Base-by-base conservation (phyloP, 2,113 vertebrate genomes). In the Rhynchomys soricoides region DNA sequence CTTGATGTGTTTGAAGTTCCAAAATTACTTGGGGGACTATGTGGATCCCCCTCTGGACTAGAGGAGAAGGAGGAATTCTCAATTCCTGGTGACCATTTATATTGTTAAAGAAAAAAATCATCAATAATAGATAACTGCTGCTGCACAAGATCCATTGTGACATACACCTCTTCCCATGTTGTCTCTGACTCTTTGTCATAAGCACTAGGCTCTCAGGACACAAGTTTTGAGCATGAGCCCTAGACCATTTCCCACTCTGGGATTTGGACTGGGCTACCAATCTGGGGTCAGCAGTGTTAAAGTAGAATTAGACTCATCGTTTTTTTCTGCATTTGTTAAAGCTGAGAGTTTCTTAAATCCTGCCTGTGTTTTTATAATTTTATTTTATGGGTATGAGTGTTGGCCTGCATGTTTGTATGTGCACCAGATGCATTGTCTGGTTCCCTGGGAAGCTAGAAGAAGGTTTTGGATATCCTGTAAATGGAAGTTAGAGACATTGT, bases 61-160 rank as follows among this genome's bases (percentile, higher is more conserved):
- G 37, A 21, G 62, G 57, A 68, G 62, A n/a, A 71, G 24, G 26
- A 71, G 15, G 31, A 16, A 40, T 52, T 79, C 50, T 86, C 15
- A 2, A 0, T 40, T 37, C 2, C 64, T 37, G 1, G 22, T n/a
- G 24, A 26, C 29, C 13, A 3, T 37, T 5, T 40, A 0, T 59
- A 22, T 19, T 11, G 19, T 43, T 62, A 13, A 11, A 83, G 17
- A 83, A 64, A 16, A 50, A 83, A 55, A 16, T 52, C 0, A 34
- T 21, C 16, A 0, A 29, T 40, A 70, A 29, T 50, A 15, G 40
- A 40, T 40, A 52, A 29, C n/a, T 3, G 29, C 66, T 70, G 11
- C 37, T 4, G 1, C 19, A 12, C 3, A 50, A 5, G 11, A 26
- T 3, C 7, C 3, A 0, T 0, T 4, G 7, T 71, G 29, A 15